A percentile compares a stretch with the other conserved stretches of the same genome.
Conservation (phyloP, 2,797 vertebrate genomes). For the Urophycis tenuis region DNA sequence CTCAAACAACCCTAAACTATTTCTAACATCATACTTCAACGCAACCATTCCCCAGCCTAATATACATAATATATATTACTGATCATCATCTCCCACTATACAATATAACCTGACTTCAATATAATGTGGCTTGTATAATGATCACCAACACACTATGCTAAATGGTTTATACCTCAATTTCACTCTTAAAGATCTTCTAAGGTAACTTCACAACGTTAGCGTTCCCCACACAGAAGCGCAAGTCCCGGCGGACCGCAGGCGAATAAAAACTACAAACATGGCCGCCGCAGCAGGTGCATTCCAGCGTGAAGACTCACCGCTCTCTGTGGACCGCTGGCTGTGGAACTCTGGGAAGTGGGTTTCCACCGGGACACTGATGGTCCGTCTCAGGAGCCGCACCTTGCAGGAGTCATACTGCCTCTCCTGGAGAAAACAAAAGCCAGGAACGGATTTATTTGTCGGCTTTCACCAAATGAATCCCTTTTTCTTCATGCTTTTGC, state of each 20-base stretch:
- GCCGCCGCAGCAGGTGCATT: constrained; percentile 24
- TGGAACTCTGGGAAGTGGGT: constrained; percentile 68
- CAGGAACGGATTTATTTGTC: constrained; percentile 33
- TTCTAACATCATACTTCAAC: not conserved
- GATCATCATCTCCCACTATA: too few relatives aligned
- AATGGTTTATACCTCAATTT: not conserved
- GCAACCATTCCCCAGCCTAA: not conserved
- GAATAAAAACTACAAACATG: not conserved
- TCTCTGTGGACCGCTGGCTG: constrained; percentile 63
- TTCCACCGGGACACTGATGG: constrained; percentile 78
- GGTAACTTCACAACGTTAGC: not conserved
- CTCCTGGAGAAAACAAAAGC: constrained; percentile 55
- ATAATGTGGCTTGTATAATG: too few relatives aligned
- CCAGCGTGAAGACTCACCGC: constrained; percentile 62
- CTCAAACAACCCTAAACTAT: not conserved
- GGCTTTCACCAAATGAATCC: not conserved
- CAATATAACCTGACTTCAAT: not conserved
- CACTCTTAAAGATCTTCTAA: not conserved
- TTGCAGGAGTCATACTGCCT: constrained; percentile 55
- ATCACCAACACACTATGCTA: too few relatives aligned
- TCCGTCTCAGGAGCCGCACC: constrained; percentile 70
- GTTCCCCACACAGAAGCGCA: too few relatives aligned
- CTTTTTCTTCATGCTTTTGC: too few relatives aligned
- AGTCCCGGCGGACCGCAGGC: not conserved
- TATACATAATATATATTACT: too few relatives aligned